phyloP scores from a whole-genome alignment of 2,797 vertebrate species.

The Hypotaenidia philippensis region DNA sequence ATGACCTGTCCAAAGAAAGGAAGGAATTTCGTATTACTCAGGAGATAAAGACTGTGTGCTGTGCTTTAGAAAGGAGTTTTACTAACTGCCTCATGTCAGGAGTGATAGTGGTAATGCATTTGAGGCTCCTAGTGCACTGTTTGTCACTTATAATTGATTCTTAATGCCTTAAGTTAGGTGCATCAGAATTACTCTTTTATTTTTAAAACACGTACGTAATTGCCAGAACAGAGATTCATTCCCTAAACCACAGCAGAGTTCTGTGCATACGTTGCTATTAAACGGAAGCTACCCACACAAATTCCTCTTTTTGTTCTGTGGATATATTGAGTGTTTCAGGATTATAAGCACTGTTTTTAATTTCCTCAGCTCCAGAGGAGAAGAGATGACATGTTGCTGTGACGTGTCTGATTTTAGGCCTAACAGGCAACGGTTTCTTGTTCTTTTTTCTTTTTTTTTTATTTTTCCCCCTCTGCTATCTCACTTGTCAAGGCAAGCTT shows the following conservation, averaged over 20 bases:
- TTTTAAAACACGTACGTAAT: neutral
- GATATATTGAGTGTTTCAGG: neutral
- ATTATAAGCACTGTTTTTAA: neutral
- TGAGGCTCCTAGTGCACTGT: neutral
- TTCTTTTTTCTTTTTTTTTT: fast-evolving
- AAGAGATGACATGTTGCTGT: neutral
- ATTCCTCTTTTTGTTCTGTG: neutral
- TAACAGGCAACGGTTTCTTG: neutral
- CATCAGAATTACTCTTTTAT: neutral
- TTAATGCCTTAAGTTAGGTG: neutral
- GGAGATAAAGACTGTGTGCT: neutral
- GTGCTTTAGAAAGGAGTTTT: neutral
- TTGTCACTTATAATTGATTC: neutral
- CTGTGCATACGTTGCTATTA: neutral
- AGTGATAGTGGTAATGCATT: neutral
- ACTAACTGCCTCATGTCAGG: neutral
- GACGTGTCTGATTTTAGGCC: neutral
- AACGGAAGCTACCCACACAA: neutral
- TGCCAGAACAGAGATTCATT: neutral
- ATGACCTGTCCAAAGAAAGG: neutral
- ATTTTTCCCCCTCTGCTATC: fast-evolving
- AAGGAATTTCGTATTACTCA: neutral
- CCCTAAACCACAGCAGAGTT: neutral
- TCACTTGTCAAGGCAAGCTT: neutral
- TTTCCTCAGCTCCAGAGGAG: neutral